A percentile compares a stretch with the other conserved stretches of the same genome.
phyloP scores from a whole-genome alignment of 2,888 invertebrate genomes.

The Cephus rjabovi region DNA sequence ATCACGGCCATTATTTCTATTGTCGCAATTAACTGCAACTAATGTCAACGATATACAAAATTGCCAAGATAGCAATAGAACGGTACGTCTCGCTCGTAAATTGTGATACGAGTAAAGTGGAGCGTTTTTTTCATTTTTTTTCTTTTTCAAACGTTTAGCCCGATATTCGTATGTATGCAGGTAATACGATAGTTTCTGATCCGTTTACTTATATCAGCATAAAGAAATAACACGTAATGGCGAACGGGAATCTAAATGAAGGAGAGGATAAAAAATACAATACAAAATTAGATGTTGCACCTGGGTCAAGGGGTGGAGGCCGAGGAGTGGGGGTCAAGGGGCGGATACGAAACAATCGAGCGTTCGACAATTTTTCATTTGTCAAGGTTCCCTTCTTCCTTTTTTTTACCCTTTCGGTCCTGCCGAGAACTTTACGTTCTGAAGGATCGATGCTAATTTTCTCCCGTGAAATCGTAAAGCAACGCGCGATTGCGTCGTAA shows the following conservation, averaged over 20 bases:
- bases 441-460: conserved; percentile 47
- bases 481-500: conserved; percentile 35
- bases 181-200: neutral
- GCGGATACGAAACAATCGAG: neutral
- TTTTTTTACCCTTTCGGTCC: conserved; percentile 23
- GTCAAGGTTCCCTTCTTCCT: conserved; percentile 26
- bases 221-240: neutral
- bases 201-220: neutral
- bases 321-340: neutral
- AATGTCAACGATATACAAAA: neutral
- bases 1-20: neutral
- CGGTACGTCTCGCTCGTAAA: neutral
- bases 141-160: neutral
- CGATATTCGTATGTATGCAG: neutral
- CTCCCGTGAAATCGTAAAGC: conserved; percentile 45
- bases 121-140: neutral
- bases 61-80: neutral
- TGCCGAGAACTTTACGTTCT: conserved; percentile 7
- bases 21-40: neutral
- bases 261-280: neutral
- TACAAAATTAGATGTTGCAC: neutral
- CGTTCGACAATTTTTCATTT: conserved; percentile 19
- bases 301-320: neutral
- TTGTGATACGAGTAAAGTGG: neutral
- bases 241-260: neutral